These are phyloP conservation scores for Lutjanus campechanus DNA, from an alignment of 2,797 vertebrate species.

Conservation along the genomic window DNA sequence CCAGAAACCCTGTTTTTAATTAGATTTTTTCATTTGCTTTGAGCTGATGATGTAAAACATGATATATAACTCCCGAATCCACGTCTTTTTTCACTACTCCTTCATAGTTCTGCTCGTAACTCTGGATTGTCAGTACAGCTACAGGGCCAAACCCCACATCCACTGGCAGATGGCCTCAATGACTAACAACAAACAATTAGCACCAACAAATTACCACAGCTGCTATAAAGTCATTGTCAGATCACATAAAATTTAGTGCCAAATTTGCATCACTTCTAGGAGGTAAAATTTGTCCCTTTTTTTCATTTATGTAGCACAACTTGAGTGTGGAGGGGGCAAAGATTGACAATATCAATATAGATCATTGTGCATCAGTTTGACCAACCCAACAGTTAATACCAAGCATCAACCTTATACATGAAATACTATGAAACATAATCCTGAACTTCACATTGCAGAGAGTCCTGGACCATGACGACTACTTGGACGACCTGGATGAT, in stretches of 20 bases:
- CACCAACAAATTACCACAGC: background rate
- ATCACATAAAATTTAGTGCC: background rate
- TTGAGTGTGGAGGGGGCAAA: background rate
- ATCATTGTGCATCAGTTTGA: background rate
- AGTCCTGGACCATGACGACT: slow-evolving; percentile 96
- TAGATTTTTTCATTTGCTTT: too few relatives aligned
- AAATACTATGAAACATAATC: slow-evolving; percentile 24
- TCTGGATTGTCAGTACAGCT: background rate
- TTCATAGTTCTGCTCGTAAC: too few relatives aligned
- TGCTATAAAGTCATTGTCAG: background rate
- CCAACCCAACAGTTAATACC: background rate
- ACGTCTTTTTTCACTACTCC: too few relatives aligned
- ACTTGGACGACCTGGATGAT: slow-evolving; percentile 95
- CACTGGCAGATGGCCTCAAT: background rate
- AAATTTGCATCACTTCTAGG: background rate
- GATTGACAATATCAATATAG: background rate
- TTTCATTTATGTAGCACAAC: background rate
- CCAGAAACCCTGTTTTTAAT: too few relatives aligned
- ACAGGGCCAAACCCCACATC: background rate
- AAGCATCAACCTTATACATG: background rate
- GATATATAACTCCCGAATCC: too few relatives aligned
- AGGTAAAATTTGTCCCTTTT: background rate
- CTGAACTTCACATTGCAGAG: slow-evolving; percentile 80
- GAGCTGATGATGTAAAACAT: too few relatives aligned
- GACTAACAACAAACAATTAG: background rate